Percentiles rank a stretch among this genome's conserved stretches.
These are phyloP conservation scores for Amphilophus citrinellus DNA, from an alignment of 2,113 vertebrate species.

Conservation along the genomic window DNA sequence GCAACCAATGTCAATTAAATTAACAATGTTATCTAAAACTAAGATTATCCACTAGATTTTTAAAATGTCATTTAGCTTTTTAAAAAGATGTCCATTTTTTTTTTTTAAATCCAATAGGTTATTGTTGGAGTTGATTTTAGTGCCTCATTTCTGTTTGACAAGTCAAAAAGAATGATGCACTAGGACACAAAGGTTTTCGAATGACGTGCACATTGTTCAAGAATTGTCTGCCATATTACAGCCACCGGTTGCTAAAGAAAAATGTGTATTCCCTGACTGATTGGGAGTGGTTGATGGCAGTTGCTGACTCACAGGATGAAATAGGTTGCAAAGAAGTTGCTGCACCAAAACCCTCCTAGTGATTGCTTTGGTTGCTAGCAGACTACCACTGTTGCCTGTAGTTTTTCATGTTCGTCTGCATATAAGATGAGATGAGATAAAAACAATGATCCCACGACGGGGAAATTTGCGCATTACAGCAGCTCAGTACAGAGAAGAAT, in stretches of 20 bases:
- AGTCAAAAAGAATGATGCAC: too few species aligned
- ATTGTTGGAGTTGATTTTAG: too few species aligned
- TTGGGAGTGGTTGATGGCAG: background rate
- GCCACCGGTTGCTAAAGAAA: background rate
- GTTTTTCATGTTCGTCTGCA: background rate
- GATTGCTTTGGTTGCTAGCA: background rate
- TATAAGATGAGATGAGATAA: too few species aligned
- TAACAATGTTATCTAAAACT: too few species aligned
- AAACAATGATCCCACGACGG: too few species aligned
- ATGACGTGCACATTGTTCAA: background rate
- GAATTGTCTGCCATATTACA: background rate
- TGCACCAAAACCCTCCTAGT: background rate
- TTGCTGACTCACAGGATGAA: background rate
- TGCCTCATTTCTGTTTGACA: too few species aligned
- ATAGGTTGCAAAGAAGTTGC: background rate
- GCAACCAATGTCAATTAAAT: background rate
- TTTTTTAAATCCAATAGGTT: too few species aligned
- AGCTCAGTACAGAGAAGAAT: too few species aligned
- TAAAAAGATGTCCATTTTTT: too few species aligned
- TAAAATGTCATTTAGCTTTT: too few species aligned
- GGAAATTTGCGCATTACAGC: too few species aligned
- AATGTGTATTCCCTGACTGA: background rate
- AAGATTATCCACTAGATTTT: too few species aligned
- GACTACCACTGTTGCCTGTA: background rate
- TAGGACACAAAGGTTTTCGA: background rate